Evolutionary conservation across 2,113 vertebrate species (phyloP).

Genomic region (Anoura caudifer): DNA sequence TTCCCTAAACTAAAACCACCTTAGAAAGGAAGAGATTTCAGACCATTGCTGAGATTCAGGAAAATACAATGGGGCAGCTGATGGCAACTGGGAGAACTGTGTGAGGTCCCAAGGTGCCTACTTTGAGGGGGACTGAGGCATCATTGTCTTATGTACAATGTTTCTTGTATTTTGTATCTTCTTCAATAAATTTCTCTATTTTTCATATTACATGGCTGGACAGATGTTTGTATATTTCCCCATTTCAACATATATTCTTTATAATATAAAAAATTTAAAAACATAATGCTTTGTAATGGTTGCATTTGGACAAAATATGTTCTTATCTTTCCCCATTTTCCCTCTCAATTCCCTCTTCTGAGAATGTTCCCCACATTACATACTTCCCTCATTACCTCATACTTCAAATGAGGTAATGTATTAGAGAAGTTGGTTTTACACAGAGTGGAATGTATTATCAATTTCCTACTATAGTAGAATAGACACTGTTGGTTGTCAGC

Average conservation of each 20-base stretch:
- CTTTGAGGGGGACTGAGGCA: too few relatives aligned
- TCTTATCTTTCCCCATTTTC: background rate
- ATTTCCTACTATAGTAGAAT: background rate
- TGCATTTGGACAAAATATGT: background rate
- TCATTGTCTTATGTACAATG: too few relatives aligned
- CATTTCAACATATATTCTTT: background rate
- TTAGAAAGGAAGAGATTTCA: too few relatives aligned
- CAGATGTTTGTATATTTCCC: background rate
- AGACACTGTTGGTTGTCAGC: background rate
- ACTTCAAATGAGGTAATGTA: background rate
- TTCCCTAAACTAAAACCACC: too few relatives aligned
- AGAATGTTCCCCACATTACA: background rate
- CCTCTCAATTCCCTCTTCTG: conserved; percentile 44
- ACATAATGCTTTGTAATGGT: background rate
- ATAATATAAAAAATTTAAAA: background rate
- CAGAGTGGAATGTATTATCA: background rate
- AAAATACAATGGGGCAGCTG: too few relatives aligned
- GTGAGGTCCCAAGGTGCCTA: too few relatives aligned
- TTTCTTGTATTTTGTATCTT: too few relatives aligned
- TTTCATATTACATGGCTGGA: too few relatives aligned
- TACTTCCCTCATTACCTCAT: conserved; percentile 37
- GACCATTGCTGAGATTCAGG: too few relatives aligned
- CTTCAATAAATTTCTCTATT: too few relatives aligned
- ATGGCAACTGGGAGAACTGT: too few relatives aligned
- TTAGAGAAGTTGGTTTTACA: background rate